Base-by-base conservation (phyloP, 1,140 invertebrate genomes). In the Ceratina japonica region DNA sequence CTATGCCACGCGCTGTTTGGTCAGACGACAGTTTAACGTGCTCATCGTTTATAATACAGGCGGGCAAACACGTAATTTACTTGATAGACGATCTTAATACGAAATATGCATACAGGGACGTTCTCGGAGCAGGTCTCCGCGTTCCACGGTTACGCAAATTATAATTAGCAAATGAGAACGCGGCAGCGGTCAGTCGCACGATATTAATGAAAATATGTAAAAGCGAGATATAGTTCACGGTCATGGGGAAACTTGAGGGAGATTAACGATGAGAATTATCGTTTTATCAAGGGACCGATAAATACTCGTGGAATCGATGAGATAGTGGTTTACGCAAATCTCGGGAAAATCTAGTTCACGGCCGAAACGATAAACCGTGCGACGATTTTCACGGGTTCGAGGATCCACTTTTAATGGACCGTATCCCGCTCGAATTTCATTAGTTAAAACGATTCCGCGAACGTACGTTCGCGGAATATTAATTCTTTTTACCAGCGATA, bases 311-410 rank as follows among this genome's bases (percentile, higher is more conserved):
- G 7, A 27, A 52, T 73, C 71, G 71, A 63, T 73, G 4, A 3
- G 4, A 0, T 22, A 73, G 61, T 4, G 63, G 68, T 73, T 77
- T 69, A 78, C 64, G 59, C 20, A 58, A 64, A 79, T 52, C 16
- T 31, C 24, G 12, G n/a, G 58, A 56, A 59, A 79, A 82, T 82
- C 52, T 82, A 79, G 75, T 79, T 82, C 75, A 82, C 49, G 80
- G 75, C 22, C 75, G 62, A 54, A 68, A 51, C 56, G 62, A 73
- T 78, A 77, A 68, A 75, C 37, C n/a, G 31, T n/a, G 22, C 44
- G 20, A 65, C 31, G 24, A 31, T 56, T 16, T 44, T 18, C 51
- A 18, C 24, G 20, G 44, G n/a, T 72, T 51, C 52, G 18, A 8
- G n/a, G 16, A 7, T 0, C 18, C 54, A 13, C 24, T 18, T 22